Base-by-base conservation (phyloP, 2,888 invertebrate genomes). In the Calameuta filiformis region DNA sequence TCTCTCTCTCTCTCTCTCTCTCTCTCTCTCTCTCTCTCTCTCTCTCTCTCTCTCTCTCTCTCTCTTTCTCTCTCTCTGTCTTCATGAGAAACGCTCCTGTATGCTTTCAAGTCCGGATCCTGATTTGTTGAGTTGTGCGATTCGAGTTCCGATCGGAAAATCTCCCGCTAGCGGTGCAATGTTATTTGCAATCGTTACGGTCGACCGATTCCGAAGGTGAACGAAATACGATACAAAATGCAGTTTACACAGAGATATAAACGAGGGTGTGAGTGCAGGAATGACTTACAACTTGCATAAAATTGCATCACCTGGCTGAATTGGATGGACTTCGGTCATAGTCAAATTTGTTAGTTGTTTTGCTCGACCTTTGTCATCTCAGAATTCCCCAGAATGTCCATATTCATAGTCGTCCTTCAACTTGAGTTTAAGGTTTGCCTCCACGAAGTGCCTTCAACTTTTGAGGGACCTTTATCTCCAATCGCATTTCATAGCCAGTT, bases 201-300 rank as follows among this genome's bases (percentile, higher is more conserved):
- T 85, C 85, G 85, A 83, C 83, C 81, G 83, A 83, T 80, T 82
- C 83, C 82, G 85, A 86, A 86, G 85, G 85, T 85, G 84, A 85
- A 82, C 85, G 81, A 83, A 83, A 83, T 80, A 80, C 81, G 76
- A 83, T 84, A 23, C 23, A 23, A 15, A 23, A 56, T 56, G 56
- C 23, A 56, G 23, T 56, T 23, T 23, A 23, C 56, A 56, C 23
- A 56, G 4, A 4, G 15, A 56, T 56, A 56, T 9, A 9, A 56
- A 56, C 9, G 2, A 56, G 23, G 23, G 9, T 9, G 56, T 23
- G 56, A 56, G 23, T 23, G 2, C 23, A 56, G 23, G 23, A 9
- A 23, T 56, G 23, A 56, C 56, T 56, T 56, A 56, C 23, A 15
- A 23, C 23, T 56, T 56, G 56, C 56, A 56, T 56, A 56, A 56